Conservation (phyloP, 1,140 invertebrate species). For the Aphaenogaster ashmeadi region DNA sequence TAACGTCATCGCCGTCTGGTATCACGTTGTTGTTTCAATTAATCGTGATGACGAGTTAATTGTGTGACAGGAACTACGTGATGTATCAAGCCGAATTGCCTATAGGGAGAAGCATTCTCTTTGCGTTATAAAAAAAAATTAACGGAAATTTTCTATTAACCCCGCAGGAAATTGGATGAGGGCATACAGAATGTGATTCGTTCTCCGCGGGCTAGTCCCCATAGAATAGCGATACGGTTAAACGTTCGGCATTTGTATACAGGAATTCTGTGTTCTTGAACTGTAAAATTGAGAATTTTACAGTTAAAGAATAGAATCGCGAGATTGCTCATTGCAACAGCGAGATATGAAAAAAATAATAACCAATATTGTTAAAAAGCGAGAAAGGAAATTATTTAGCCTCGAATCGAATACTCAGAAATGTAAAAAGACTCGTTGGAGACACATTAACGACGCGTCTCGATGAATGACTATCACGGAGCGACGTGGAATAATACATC, state of each 20-base stretch:
- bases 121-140: conserved; percentile 65
- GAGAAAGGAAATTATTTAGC: conserved; percentile 9
- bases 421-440: conserved; percentile 38
- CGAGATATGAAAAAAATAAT: not conserved
- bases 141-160: conserved; percentile 81
- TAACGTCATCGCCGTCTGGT: not conserved
- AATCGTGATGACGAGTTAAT: conserved; percentile 66
- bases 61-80: conserved; percentile 67
- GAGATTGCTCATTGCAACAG: not conserved
- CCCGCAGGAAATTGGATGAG: conserved; percentile 78
- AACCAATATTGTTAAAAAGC: conserved; percentile 16
- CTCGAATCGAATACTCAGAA: not conserved
- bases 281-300: not conserved
- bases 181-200: conserved; percentile 40
- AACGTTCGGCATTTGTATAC: conserved; percentile 16
- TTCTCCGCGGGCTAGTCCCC: conserved; percentile 18
- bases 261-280: not conserved
- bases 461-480: conserved; percentile 41
- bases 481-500: conserved; percentile 42
- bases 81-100: conserved; percentile 47
- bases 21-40: conserved; percentile 71
- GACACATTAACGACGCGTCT: conserved; percentile 13
- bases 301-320: not conserved
- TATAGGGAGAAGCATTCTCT: conserved; percentile 51
- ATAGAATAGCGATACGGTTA: not conserved